Percentiles rank a stretch among this genome's conserved stretches.
These are phyloP conservation scores for Herminia tarsipennalis DNA, from an alignment of 2,888 invertebrate genomes.

Conservation along the genomic window DNA sequence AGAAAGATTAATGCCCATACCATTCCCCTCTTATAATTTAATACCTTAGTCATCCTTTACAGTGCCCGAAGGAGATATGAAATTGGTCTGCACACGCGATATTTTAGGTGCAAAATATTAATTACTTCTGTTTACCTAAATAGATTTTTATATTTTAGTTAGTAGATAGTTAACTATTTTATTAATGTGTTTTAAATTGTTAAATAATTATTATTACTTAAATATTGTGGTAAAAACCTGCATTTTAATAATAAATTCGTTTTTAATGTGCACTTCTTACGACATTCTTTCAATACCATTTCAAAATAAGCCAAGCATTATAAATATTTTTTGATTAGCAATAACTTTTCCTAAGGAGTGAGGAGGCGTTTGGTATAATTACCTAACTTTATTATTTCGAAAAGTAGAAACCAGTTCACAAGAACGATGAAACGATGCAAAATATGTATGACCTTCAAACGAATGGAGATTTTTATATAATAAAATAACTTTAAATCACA, in stretches of 20 bases:
- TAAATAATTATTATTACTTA: neutral
- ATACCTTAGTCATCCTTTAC: neutral
- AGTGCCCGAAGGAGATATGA: neutral
- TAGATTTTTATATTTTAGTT: too few species aligned
- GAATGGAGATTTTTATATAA: neutral
- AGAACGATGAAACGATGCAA: neutral
- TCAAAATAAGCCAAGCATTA: constrained; percentile 3
- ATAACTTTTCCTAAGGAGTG: constrained; percentile 1
- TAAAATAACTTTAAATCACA: constrained; percentile 1
- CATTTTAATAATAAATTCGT: constrained; percentile 2
- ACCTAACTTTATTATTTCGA: constrained; percentile 2
- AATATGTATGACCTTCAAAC: neutral
- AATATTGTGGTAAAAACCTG: neutral
- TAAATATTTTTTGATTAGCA: constrained; percentile 1
- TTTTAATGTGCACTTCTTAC: constrained; percentile 1
- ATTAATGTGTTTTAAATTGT: neutral
- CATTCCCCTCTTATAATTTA: neutral
- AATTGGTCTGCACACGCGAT: constrained; percentile 1
- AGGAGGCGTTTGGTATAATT: neutral
- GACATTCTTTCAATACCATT: neutral
- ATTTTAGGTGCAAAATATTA: neutral
- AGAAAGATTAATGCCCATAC: too few species aligned
- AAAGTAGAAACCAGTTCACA: constrained; percentile 7
- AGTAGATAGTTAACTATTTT: neutral
- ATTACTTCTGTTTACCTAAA: neutral